These are phyloP conservation scores for Parthenolecanium corni DNA, from an alignment of 2,888 invertebrate genomes.

Conservation along the genomic window DNA sequence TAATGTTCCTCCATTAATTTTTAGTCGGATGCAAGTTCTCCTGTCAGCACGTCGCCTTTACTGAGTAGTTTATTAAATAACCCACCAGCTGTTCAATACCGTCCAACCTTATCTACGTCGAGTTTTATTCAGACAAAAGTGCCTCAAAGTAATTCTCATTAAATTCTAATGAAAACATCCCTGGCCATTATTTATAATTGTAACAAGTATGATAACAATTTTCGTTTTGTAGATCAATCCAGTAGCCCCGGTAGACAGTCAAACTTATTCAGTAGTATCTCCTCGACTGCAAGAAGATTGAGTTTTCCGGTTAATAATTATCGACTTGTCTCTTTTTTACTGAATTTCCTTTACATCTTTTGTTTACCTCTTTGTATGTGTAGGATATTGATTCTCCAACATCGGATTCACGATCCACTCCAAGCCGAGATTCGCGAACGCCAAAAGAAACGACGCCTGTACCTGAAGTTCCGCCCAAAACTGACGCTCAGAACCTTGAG, in stretches of 20 bases:
- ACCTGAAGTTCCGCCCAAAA: not conserved
- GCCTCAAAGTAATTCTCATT: not conserved
- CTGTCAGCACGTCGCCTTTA: conserved; percentile 12
- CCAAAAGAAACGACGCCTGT: not conserved
- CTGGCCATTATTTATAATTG: not conserved
- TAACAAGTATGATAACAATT: not conserved
- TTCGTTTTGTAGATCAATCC: not conserved
- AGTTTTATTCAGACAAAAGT: conserved; percentile 12
- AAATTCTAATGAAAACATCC: not conserved
- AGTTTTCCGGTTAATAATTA: not conserved
- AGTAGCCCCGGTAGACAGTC: not conserved
- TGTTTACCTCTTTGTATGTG: no score
- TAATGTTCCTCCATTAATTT: not conserved
- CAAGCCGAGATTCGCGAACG: no score
- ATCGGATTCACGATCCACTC: no score
- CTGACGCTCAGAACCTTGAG: conserved; percentile 10
- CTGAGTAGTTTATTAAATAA: conserved; percentile 17
- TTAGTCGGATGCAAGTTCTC: conserved; percentile 17
- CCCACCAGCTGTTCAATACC: conserved; percentile 11
- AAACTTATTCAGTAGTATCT: not conserved
- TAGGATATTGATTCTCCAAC: no score
- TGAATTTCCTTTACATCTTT: no score
- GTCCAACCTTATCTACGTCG: conserved; percentile 18
- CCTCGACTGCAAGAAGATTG: not conserved
- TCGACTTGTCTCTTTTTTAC: no score